Percentiles rank a stretch among this genome's conserved stretches.
Evolutionary conservation across 1,140 invertebrate genomes (phyloP).

Genomic region (Linepithema humile): DNA sequence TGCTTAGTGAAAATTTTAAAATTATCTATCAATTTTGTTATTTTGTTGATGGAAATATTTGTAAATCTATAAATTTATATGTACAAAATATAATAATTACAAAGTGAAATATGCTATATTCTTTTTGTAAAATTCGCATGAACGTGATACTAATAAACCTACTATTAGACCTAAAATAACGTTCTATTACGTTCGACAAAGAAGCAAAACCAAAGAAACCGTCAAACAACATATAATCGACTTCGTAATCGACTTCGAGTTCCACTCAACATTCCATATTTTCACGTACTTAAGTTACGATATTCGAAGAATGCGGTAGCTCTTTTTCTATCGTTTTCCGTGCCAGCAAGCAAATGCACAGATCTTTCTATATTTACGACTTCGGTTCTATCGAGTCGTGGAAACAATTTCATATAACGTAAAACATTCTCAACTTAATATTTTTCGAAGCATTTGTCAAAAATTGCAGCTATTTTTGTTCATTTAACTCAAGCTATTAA

Average conservation of each 20-base stretch:
- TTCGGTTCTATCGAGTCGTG: neutral
- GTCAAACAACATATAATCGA: neutral
- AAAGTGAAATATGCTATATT: too few relatives aligned
- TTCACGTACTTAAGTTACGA: neutral
- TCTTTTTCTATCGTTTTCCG: neutral
- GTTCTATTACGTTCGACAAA: neutral
- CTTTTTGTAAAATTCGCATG: neutral
- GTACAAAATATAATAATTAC: too few relatives aligned
- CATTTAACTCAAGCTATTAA: neutral
- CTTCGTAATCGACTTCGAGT: too few relatives aligned
- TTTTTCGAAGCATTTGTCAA: neutral
- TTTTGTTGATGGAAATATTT: too few relatives aligned
- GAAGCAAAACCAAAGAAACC: neutral
- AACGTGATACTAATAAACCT: neutral
- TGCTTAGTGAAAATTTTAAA: too few relatives aligned
- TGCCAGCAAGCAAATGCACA: neutral
- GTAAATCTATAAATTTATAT: too few relatives aligned
- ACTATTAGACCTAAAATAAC: neutral
- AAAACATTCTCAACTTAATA: neutral
- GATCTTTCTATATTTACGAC: neutral
- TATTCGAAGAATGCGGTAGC: constrained; percentile 17
- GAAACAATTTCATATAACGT: neutral
- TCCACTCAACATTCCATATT: neutral
- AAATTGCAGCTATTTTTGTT: neutral
- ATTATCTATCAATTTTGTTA: too few relatives aligned